Evolutionary conservation across 1,140 invertebrate species (phyloP).

Genomic region (Lethocerus indicus): DNA sequence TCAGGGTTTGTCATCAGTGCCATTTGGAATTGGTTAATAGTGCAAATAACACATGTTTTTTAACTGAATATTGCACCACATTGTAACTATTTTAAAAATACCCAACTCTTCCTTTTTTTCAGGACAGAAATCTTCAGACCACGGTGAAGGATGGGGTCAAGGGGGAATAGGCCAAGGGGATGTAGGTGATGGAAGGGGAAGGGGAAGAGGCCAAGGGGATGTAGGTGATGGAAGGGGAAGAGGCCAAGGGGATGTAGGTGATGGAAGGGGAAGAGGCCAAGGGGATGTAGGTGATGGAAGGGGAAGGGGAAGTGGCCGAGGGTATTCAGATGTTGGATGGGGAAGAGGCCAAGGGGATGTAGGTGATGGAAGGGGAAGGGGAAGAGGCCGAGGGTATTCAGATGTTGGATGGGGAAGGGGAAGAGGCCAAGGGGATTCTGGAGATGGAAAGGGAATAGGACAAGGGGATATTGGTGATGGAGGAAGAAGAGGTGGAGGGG

Average conservation of each 20-base stretch:
- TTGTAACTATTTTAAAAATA: too few species aligned
- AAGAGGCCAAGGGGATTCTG: slow-evolving; percentile 10
- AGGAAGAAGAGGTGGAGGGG: background rate
- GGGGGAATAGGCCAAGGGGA: background rate
- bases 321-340: background rate
- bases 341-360: background rate
- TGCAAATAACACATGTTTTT: too few species aligned
- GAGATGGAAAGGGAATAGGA: slow-evolving; percentile 5
- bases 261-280: background rate
- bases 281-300: background rate
- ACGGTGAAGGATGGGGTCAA: too few species aligned
- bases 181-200: background rate
- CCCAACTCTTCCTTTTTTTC: too few species aligned
- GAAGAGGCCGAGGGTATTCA: background rate
- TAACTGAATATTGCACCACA: background rate
- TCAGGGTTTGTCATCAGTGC: too few species aligned
- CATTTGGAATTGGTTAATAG: too few species aligned
- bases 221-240: background rate
- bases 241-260: background rate
- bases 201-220: background rate
- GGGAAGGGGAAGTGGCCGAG: background rate
- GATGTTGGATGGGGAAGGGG: background rate
- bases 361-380: background rate
- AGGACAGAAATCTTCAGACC: too few species aligned
- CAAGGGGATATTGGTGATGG: background rate